Evolutionary conservation across 2,113 vertebrate genomes (phyloP).

Genomic region (Ictalurus furcatus): DNA sequence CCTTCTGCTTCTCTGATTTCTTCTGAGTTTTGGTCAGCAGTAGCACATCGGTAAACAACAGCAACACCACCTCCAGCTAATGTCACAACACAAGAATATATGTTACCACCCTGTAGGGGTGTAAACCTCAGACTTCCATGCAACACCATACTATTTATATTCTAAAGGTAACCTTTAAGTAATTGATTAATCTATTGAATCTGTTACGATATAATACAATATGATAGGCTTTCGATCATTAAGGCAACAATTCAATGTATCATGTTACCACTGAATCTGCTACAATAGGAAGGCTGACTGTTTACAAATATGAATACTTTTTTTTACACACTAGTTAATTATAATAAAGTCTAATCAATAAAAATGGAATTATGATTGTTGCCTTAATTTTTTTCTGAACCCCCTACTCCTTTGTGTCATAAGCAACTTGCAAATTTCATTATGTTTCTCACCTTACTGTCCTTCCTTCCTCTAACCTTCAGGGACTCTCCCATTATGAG

Average conservation of each 20-base stretch:
- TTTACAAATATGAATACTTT: background rate
- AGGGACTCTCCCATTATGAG: slow-evolving; percentile 75
- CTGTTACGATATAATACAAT: background rate
- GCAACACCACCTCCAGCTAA: slow-evolving; percentile 76
- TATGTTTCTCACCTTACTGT: slow-evolving; percentile 75
- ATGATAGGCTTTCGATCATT: background rate
- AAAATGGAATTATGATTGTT: background rate
- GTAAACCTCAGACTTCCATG: background rate
- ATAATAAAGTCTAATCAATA: background rate
- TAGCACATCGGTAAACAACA: slow-evolving; percentile 83
- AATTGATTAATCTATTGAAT: background rate
- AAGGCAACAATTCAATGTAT: background rate
- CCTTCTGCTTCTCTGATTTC: slow-evolving; percentile 76
- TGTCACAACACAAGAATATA: background rate
- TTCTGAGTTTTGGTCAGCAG: slow-evolving; percentile 81
- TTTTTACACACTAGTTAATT: background rate
- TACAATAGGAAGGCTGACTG: background rate
- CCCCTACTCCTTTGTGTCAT: background rate
- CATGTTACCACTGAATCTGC: background rate
- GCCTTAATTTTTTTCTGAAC: background rate
- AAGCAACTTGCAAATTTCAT: background rate
- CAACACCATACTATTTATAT: background rate
- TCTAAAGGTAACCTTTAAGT: background rate
- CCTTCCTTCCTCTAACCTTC: slow-evolving; percentile 76
- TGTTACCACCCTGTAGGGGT: background rate